Percentiles rank a stretch among this genome's conserved stretches.
phyloP scores from a whole-genome alignment of 1,140 invertebrate species.

The Holotrichia oblita region DNA sequence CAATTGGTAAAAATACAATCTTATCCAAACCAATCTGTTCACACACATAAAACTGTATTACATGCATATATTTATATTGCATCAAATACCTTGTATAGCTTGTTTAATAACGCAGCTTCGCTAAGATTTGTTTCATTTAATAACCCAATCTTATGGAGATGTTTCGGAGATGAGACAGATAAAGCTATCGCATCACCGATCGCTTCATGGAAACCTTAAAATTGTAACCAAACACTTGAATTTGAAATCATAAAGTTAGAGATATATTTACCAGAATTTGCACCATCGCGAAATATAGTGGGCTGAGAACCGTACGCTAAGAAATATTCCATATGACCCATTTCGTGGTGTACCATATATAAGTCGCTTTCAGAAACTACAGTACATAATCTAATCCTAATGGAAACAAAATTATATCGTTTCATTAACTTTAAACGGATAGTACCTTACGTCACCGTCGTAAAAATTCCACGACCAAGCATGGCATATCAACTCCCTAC shows the following conservation, averaged over 20 bases:
- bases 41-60: constrained; percentile 39
- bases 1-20: too few species aligned
- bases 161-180: constrained; percentile 81
- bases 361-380: constrained; percentile 78
- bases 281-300: constrained; percentile 78
- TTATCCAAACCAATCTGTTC: constrained; percentile 79
- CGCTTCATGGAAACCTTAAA: too few species aligned
- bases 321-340: constrained; percentile 90
- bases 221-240: constrained; percentile 64
- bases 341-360: constrained; percentile 85
- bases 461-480: constrained; percentile 93
- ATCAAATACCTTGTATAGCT: too few species aligned
- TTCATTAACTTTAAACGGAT: background rate
- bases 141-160: constrained; percentile 79
- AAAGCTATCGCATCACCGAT: constrained; percentile 90
- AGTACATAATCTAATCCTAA: constrained; percentile 90
- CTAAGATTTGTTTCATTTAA: constrained; percentile 68
- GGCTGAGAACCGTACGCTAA: constrained; percentile 84
- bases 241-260: too few species aligned
- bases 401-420: background rate
- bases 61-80: constrained; percentile 61
- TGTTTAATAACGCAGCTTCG: constrained; percentile 55
- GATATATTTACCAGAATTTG: constrained; percentile 78
- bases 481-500: constrained; percentile 84
- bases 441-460: constrained; percentile 68